Base-by-base conservation (phyloP, 2,797 vertebrate species). In the Carcharodon carcharias region DNA sequence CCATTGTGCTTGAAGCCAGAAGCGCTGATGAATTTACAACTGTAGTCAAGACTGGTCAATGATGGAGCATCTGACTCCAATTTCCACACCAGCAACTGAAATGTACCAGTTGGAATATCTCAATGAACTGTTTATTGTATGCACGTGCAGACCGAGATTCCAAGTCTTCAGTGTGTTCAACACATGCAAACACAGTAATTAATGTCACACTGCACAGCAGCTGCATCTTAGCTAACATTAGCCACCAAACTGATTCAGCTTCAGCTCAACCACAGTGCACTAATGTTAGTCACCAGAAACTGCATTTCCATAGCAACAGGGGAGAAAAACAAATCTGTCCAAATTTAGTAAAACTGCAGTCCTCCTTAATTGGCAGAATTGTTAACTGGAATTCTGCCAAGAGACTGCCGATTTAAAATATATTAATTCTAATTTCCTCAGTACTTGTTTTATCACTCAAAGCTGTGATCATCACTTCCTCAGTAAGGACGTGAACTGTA, bases 181-280 rank as follows among this genome's bases (percentile, higher is more conserved):
- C 94, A 71, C 45, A 73, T 73, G 67, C 40, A 69, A 73, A 54
- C 67, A 67, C 21, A 56, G 67, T 95, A 95, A 71, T 95, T 95
- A 95, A 73, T 21, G 94, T 95, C 31, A 56, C 45, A 14, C 45
- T 73, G 56, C 50, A 54, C 94, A 73, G 50, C 67, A 73, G 94
- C 67, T 95, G 67, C 40, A 71, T 31, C 45, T 95, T 14, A 6
- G 45, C 69, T n/a, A 54, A 95, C 94, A 95, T 95, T 95, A 95
- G 67, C 45, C 69, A 67, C 21, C 65, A 95, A 14, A 73, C 45
- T 18, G 23, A 35, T 35, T 73, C 50, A 73, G 23, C 28, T 71
- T 95, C 40, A 45, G n/a, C 26, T 23, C 61, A 93, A 35, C 91
- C 91, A 23, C n/a, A 61, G 4, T 45, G 7, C 63, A 45, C 54